Evolutionary conservation across 1,140 invertebrate species (phyloP), one percentile per base, ranked within the genome.

Genomic region (Drosophila santomea): DNA sequence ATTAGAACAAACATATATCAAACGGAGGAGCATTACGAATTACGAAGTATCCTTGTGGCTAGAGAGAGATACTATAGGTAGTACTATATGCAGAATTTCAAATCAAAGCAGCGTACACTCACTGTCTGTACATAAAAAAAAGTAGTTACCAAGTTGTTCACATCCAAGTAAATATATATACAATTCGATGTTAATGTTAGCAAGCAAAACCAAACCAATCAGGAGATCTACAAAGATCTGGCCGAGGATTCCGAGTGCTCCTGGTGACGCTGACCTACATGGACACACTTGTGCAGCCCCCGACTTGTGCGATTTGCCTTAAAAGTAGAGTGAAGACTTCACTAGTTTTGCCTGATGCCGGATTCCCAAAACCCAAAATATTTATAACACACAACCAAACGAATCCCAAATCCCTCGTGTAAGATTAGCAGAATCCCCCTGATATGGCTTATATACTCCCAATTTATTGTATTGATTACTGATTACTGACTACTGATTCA

Each of bases 221-320:
- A 17, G 17, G 17, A 17, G 17, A 17, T 17, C 17, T 17, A 17
- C 17, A 17, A 17, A 17, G 17, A 17, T 17, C 17, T 17, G 17
- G 17, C 47, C 15, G 25, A 32, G 14, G 48, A 6, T 20, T 35
- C 25, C 5, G 23, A 17, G 38, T 28, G n/a, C 35, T 0, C 14
- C 45, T 39, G 4, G 4, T 5, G 25, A 25, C 25, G 4, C 25
- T 5, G 25, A 25, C 25, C 4, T 4, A 25, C 25, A 50, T 62
- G 51, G 32, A 51, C 11, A 52, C 43, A 45, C 38, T 39, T 39
- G 62, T 28, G 41, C 56, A 61, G 62, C 23, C 59, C 76, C 52
- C 32, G 61, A 85, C 64, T 86, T 81, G 77, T 71, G 81, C 78
- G 77, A 85, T 74, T 85, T 85, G 82, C 82, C 82, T 85, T 85